Base-by-base conservation (phyloP, 2,113 vertebrate species). In the Platysteira castanea region DNA sequence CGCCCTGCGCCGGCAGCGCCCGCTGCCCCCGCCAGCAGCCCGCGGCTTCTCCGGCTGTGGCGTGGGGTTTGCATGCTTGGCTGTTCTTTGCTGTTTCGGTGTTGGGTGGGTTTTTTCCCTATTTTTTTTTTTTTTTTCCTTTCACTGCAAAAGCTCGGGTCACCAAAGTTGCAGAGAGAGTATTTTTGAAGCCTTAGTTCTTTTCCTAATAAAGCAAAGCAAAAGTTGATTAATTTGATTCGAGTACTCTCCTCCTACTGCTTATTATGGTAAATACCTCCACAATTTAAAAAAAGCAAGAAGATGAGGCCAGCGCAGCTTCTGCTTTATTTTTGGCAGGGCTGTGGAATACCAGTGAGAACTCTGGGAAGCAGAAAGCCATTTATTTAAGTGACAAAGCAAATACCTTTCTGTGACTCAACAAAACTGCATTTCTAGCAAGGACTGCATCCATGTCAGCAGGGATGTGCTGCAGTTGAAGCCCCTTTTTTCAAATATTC, bases 311-410 rank as follows among this genome's bases (percentile, higher is more conserved):
- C 69, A 44, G 30, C 0, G 0, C 33, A 71, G 59, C 24, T 79
- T 47, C 71, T 77, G 52, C 79, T 61, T 78, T 52, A 63, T 46
- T 86, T 90, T 84, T 87, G 74, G 90, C 79, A 52, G 54, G 41
- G 42, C 33, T 77, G 35, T 90, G 75, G 42, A 80, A 77, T 88
- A 54, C 67, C 79, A 63, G 37, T 30, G 35, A 85, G 82, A 74
- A 28, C 76, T 11, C 71, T 67, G 68, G 56, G 79, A 89, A 90
- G 64, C 64, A 93, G 52, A 94, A 93, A 60, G 52, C 30, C 84
- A 42, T 95, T 89, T 93, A 42, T 87, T 86, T 77, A 86, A 90
- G 44, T 89, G 92, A 87, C 73, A 57, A 33, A 64, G 79, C 76
- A 77, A 84, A 69, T 60, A 42, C 27, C 75, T 90, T 96, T 75